Conservation (phyloP, 2,797 vertebrate species). For the Clangula hyemalis region DNA sequence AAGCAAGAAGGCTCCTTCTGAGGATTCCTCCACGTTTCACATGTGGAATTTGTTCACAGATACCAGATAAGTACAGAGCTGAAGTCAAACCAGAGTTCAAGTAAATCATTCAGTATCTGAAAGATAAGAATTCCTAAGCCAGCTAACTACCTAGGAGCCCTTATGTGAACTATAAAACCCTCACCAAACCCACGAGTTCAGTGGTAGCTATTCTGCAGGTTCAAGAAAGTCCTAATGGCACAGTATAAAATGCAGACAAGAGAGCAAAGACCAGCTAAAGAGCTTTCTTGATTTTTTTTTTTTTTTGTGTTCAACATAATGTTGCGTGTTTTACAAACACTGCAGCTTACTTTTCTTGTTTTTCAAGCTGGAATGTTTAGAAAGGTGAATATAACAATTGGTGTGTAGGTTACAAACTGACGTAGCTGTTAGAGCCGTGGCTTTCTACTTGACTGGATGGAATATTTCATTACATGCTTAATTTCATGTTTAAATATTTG, state of each 20-base stretch:
- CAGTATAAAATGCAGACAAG: not conserved
- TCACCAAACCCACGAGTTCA: not conserved
- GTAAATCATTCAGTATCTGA: conserved; percentile 55
- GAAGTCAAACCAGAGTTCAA: conserved; percentile 39
- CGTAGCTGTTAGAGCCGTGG: not conserved
- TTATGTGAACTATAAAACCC: conserved; percentile 35
- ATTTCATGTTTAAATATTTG: conserved; percentile 61
- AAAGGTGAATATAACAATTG: not conserved
- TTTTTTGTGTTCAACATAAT: rapidly evolving
- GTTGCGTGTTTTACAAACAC: not conserved
- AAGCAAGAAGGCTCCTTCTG: not conserved
- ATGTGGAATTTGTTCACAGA: not conserved
- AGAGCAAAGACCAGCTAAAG: not conserved
- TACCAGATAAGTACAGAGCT: not conserved
- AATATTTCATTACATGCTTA: conserved; percentile 47
- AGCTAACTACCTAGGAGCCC: conserved; percentile 40
- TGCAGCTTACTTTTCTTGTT: not conserved
- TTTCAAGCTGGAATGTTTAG: not conserved
- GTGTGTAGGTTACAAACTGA: conserved; percentile 3
- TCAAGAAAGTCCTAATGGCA: not conserved
- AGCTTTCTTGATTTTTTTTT: not conserved
- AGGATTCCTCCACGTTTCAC: not conserved
- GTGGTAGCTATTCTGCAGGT: not conserved
- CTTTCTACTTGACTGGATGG: conserved; percentile 33
- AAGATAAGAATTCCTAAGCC: conserved; percentile 59